Percentiles rank a stretch among this genome's conserved stretches.
These are phyloP conservation scores for Eupithecia dodoneata DNA, from an alignment of 2,888 invertebrate species.

Conservation along the genomic window DNA sequence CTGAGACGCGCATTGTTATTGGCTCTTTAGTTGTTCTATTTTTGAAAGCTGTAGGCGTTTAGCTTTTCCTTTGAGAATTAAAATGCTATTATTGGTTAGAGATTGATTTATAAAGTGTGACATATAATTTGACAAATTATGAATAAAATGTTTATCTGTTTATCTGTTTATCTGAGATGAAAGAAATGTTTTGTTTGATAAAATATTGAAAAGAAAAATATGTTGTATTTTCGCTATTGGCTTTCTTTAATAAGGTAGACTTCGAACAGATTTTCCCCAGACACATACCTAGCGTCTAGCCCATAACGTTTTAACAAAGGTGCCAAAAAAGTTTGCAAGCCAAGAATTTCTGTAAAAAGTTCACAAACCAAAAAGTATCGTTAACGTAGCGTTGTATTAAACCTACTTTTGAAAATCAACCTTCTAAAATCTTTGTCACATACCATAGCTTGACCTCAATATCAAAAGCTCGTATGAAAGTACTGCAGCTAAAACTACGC, in stretches of 20 bases:
- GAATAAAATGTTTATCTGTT: no score
- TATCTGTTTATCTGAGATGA: no score
- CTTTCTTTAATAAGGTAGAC: not conserved
- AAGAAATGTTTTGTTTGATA: not conserved
- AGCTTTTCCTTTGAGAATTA: not conserved
- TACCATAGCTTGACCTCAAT: not conserved
- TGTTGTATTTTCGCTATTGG: not conserved
- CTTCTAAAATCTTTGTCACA: not conserved
- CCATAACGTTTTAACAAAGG: not conserved
- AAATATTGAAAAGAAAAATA: not conserved
- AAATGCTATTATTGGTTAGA: not conserved
- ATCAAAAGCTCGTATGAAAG: not conserved
- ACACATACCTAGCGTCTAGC: not conserved
- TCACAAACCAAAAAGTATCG: not conserved
- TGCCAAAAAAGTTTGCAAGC: not conserved
- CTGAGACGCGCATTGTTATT: constrained; percentile 27
- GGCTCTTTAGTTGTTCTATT: constrained; percentile 23
- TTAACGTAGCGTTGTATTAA: not conserved
- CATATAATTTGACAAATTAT: no score
- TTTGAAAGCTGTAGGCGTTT: not conserved
- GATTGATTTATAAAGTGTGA: no score
- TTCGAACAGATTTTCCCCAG: not conserved
- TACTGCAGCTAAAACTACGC: not conserved
- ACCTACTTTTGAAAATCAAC: not conserved
- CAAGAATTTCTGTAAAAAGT: not conserved